Base-by-base conservation (phyloP, 2,888 invertebrate species). In the Synergus umbraculus region DNA sequence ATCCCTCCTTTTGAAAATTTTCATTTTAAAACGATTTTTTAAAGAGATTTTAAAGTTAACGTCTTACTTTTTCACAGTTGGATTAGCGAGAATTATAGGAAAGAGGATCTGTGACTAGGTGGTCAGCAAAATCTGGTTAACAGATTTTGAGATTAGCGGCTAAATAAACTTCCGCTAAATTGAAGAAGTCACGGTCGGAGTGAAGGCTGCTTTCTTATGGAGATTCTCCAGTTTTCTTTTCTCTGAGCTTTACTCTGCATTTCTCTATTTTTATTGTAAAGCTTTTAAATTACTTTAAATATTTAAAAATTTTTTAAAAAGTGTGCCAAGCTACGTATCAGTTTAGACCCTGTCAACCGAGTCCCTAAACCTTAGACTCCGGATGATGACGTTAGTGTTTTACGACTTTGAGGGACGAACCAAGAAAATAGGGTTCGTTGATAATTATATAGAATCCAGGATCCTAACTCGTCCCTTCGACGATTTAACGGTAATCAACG, bases 371-470 rank as follows among this genome's bases (percentile, higher is more conserved):
- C 4, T 12, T 18, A 22, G 22, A 60, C 60, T 60, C 49, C 29
- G n/a, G 43, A 73, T 73, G 54, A 73, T 73, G 73, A 73, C 37
- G 69, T 54, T 73, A 37, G 37, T 49, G 29, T 73, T 73, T 54
- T 73, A 73, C 37, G 54, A 37, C 49, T 73, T 37, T n/a, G 37
- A 73, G 49, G 73, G 37, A 73, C 54, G 73, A 54, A 37, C 73
- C 37, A 18, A 37, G 73, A 73, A 73, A 73, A 54, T 37, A 37
- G 73, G 54, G 54, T 73, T 37, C 54, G 73, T 54, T 54, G 73
- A 73, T 73, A 73, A 73, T 73, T 73, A 58, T 73, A 73, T 73
- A 73, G 73, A 73, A 73, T 73, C 12, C 2, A 13, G 15, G 29
- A 29, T 13, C 46, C 67, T 49, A 49, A 10, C 73, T 54, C n/a